Evolutionary conservation across 2,888 invertebrate genomes (phyloP).

Genomic region (Cryptosula pallasiana): DNA sequence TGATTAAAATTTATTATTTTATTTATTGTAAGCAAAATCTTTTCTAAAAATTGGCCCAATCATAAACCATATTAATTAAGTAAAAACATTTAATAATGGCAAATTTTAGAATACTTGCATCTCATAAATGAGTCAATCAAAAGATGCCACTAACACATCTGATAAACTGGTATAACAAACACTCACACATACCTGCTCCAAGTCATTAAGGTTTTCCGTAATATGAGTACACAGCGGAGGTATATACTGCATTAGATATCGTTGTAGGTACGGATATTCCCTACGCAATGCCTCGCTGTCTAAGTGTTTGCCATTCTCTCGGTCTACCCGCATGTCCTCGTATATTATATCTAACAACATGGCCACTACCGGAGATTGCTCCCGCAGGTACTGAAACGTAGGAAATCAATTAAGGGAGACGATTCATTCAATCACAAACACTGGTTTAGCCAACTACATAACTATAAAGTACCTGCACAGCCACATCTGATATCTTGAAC

Average conservation of each 20-base stretch:
- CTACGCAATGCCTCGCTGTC: not conserved
- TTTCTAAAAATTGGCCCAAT: too few relatives aligned
- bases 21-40: too few relatives aligned
- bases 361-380: conserved; percentile 41
- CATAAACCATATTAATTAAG: too few relatives aligned
- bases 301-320: not conserved
- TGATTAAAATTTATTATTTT: too few relatives aligned
- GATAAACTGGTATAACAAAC: too few relatives aligned
- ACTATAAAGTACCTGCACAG: conserved; percentile 12
- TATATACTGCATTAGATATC: conserved; percentile 17
- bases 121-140: too few relatives aligned
- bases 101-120: too few relatives aligned
- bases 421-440: too few relatives aligned
- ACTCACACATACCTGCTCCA: conserved; percentile 6
- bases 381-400: conserved; percentile 41
- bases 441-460: too few relatives aligned
- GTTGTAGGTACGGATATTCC: not conserved
- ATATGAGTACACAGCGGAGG: not conserved
- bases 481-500: conserved; percentile 22
- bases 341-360: conserved; percentile 32
- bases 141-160: too few relatives aligned
- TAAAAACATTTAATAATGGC: too few relatives aligned
- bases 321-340: not conserved
- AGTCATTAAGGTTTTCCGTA: not conserved
- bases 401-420: not conserved